Conservation (phyloP, 2,888 invertebrate genomes). For the Eristalis intricaria region DNA sequence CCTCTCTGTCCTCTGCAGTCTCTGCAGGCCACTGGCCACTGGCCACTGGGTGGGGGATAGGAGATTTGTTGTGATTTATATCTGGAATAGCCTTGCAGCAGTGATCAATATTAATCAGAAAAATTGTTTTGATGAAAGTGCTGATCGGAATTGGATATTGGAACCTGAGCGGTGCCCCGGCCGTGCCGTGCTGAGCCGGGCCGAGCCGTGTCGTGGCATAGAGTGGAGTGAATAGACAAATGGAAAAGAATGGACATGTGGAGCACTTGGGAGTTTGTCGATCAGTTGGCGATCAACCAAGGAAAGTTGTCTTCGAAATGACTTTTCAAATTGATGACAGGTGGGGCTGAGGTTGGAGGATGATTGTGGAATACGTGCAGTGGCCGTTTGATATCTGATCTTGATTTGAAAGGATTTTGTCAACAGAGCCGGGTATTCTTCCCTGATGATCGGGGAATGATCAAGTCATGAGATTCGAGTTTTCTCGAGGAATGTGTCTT, state of each 20-base stretch:
- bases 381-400: background rate
- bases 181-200: background rate
- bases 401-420: background rate
- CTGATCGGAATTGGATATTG: constrained; percentile 32
- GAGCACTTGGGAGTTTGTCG: background rate
- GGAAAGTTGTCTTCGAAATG: constrained; percentile 8
- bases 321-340: background rate
- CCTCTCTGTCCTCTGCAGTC: background rate
- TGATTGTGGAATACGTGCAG: background rate
- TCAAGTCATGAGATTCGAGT: no score
- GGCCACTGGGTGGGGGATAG: background rate
- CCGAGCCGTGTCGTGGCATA: background rate
- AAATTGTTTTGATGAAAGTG: constrained; percentile 64
- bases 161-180: background rate
- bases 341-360: background rate
- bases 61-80: constrained; percentile 59
- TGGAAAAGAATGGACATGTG: background rate
- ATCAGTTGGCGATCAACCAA: background rate
- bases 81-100: constrained; percentile 63
- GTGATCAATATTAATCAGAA: constrained; percentile 65
- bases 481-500: no score
- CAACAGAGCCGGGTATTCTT: background rate
- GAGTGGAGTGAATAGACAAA: background rate
- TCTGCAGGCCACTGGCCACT: no score
- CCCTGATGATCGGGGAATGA: no score